Evolutionary conservation across 2,797 vertebrate genomes (phyloP), one percentile per base, ranked within the genome.

Genomic region (Sparidentex hasta): DNA sequence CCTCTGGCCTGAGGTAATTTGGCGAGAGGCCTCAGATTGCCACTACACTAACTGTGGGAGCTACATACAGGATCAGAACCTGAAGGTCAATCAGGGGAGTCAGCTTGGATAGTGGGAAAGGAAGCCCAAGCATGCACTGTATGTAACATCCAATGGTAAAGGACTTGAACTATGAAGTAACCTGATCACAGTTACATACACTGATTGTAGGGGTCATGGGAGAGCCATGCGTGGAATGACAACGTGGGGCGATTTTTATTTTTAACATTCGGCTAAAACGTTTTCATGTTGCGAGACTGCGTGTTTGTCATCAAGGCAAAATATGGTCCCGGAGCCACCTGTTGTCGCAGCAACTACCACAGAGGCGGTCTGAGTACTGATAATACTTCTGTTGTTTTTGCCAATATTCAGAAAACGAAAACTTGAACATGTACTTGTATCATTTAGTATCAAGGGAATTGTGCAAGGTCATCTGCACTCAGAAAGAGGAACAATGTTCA

Each of bases 401-500:
- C n/a, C n/a, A 27, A 27, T 38, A 38, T 38, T 38, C 8, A 38
- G 7, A 38, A 38, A 38, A 38, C 8, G 7, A 33, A 9, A 38
- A 38, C 8, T 38, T 38, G 9, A 7, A 33, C 33, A 38, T 38
- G 8, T 11, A 38, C 33, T 7, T 8, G n/a, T n/a, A n/a, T 20
- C 0, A 6, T 62, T 43, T 14, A 59, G 43, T 65, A 38, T 79
- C 47, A 72, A 46, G 67, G 61, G 33, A 70, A 41, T 3, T 7
- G 25, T 20, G 21, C 63, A 1, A 61, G 64, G 14, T 61, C 33
- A 61, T 67, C 17, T 71, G 54, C 38, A 27, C 17, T 33, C 1
- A 54, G 43, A 85, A 81, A 85, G 82, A 80, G 84, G 80, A 86
- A 83, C 67, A 17, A 38, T 48, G 74, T 33, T 76, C 73, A 80